Conservation (phyloP, 2,888 invertebrate genomes). For the Halictus ligatus region DNA sequence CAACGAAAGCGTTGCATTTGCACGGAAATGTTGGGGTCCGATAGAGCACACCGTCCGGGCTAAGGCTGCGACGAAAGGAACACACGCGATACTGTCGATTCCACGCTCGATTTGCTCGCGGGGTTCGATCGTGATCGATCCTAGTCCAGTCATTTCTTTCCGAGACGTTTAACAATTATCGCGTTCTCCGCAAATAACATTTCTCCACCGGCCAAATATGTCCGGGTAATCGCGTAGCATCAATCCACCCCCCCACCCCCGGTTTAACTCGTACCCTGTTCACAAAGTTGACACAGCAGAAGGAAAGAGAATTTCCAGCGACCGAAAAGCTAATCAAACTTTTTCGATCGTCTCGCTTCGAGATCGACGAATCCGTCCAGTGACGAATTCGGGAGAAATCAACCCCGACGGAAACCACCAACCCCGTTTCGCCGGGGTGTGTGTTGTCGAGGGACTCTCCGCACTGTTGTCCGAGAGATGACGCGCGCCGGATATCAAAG, state of each 20-base stretch:
- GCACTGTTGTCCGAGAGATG: neutral
- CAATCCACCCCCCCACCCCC: too few species aligned
- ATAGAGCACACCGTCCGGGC: neutral
- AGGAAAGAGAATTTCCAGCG: too few species aligned
- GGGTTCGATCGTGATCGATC: neutral
- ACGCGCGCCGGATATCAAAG: constrained; percentile 32
- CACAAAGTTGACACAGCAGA: neutral
- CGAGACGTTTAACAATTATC: too few species aligned
- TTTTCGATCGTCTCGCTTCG: neutral
- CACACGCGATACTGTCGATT: neutral
- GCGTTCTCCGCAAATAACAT: neutral
- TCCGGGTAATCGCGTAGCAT: too few species aligned
- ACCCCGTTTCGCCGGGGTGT: neutral
- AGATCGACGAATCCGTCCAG: neutral
- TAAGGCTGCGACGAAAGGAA: neutral
- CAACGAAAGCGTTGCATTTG: constrained; percentile 44
- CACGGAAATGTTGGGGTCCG: constrained; percentile 34
- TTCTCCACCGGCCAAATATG: neutral
- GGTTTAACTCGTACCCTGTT: too few species aligned
- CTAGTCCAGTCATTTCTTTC: neutral
- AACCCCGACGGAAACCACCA: neutral
- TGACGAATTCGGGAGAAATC: neutral
- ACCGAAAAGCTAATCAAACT: constrained; percentile 20
- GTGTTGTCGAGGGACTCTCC: too few species aligned
- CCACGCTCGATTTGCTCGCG: neutral